Base-by-base conservation (phyloP, 2,113 vertebrate genomes). In the Myanophis thanlyinensis region DNA sequence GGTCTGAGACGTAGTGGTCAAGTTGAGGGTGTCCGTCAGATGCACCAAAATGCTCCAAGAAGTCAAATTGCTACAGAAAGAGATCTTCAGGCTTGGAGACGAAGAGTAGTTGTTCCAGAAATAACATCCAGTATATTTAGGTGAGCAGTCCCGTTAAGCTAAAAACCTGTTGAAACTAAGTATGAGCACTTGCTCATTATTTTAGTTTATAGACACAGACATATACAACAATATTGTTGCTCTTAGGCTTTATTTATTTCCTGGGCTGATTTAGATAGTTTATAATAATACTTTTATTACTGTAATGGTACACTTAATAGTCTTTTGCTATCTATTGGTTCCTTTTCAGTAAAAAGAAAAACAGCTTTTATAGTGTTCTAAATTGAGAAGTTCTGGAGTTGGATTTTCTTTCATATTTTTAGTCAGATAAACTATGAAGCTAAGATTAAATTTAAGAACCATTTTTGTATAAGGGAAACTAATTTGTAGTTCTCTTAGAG, bases 51-150 rank as follows among this genome's bases (percentile, higher is more conserved):
- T 8, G 98, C 99, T 3, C 99, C 99, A 0, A 98, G 98, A 27
- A 99, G 99, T 96, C 99, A 99, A 93, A 99, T 99, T 93, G 99
- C 99, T 56, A 99, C 99, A 0, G 99, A 99, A 94, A 96, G 99
- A 80, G 99, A 99, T 95, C 97, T 99, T 56, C 99, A 99, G 97
- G 99, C 99, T 51, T 99, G 99, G 99, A 98, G 98, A 22, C 97
- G 98, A 80, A 98, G 99, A 95, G 98, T 99, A 44, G 98, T 99
- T 95, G 99, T 99, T 18, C 99, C 99, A 44, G 99, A 99, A 94
- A 97, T 99, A 91, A 95, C 98, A 2, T 13, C 95, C 25, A 98
- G 98, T 96, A 92, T 95, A 88, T 98, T 98, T 97, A 98, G 98
- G 99, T 99, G 89, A 93, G 97, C 93, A 80, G 6, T 2, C 44